Evolutionary conservation across 2,797 vertebrate species (phyloP).

Genomic region (Karalla daura): DNA sequence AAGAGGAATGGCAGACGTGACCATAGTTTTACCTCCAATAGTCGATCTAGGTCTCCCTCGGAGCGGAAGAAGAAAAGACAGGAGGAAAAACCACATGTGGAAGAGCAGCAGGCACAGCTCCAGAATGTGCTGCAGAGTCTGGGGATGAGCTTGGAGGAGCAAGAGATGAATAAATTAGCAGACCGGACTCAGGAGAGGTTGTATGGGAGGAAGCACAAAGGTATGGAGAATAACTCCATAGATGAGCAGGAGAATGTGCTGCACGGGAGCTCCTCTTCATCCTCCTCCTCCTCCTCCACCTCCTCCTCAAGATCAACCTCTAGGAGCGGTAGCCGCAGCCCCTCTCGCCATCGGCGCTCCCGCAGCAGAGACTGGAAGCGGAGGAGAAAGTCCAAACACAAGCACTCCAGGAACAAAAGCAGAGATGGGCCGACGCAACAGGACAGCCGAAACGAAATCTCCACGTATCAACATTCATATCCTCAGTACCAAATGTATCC

Average conservation of each 20-base stretch:
- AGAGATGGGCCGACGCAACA: neutral
- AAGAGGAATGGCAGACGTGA: neutral
- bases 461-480: no score
- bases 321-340: slow-evolving; percentile 27
- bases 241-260: neutral
- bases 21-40: neutral
- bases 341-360: neutral
- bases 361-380: neutral
- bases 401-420: neutral
- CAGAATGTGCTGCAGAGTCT: slow-evolving; percentile 69
- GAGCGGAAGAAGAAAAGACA: slow-evolving; percentile 11
- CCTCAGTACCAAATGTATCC: neutral
- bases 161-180: slow-evolving; percentile 62
- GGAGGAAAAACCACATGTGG: neutral
- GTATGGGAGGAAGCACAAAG: slow-evolving; percentile 56
- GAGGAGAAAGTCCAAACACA: no score
- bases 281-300: neutral
- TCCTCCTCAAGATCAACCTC: slow-evolving; percentile 28
- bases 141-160: slow-evolving; percentile 64
- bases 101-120: slow-evolving; percentile 54
- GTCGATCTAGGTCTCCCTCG: slow-evolving; percentile 20
- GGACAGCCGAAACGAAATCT: no score
- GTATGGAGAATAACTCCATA: neutral
- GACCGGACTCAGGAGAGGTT: slow-evolving; percentile 71
- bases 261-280: slow-evolving; percentile 19